phyloP scores from a whole-genome alignment of 2,888 invertebrate genomes.

The Tenodera sinensis region DNA sequence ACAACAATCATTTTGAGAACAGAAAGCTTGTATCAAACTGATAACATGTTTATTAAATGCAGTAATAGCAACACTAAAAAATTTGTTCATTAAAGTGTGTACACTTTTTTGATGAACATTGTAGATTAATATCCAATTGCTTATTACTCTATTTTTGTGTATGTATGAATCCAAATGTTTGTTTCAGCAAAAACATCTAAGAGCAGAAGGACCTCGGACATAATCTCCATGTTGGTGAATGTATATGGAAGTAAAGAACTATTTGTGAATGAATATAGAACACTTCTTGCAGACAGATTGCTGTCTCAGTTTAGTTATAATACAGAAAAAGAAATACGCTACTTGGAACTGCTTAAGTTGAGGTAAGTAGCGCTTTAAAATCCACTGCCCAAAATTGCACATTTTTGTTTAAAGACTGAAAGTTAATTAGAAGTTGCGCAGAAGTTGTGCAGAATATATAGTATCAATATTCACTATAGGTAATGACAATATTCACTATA shows the following conservation, averaged over 20 bases:
- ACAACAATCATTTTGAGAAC: no score
- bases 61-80: no score
- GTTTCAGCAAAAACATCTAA: constrained; percentile 55
- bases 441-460: background rate
- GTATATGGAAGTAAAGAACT: constrained; percentile 97
- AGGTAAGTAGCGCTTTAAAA: constrained; percentile 39
- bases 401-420: background rate
- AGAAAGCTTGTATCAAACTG: no score
- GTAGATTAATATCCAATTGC: no score
- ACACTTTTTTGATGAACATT: no score
- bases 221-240: constrained; percentile 96
- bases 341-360: constrained; percentile 88
- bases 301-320: constrained; percentile 80
- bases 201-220: constrained; percentile 70
- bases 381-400: background rate
- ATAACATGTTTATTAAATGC: no score
- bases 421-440: background rate
- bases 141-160: no score
- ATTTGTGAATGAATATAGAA: constrained; percentile 97
- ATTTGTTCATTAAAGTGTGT: no score
- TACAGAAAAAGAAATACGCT: constrained; percentile 85
- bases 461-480: no score
- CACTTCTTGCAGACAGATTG: constrained; percentile 85
- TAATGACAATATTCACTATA: no score
- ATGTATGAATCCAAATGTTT: background rate